Conservation (phyloP, 2,888 invertebrate genomes). For the Horisme vitalbata region DNA sequence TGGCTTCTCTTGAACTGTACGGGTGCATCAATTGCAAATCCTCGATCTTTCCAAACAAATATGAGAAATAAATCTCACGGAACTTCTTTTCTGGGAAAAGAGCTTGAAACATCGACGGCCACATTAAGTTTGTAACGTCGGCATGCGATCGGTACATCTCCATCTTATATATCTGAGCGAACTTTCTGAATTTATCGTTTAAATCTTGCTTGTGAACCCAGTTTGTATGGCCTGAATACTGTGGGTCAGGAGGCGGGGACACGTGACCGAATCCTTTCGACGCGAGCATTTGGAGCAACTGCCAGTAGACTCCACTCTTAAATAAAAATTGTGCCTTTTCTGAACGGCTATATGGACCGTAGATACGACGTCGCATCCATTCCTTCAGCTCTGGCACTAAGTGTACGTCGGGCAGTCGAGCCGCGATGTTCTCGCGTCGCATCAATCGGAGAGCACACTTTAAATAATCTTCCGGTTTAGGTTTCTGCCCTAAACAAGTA, state of each 20-base stretch:
- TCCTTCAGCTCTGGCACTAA: conserved; percentile 65
- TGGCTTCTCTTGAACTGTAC: conserved; percentile 49
- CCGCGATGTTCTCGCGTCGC: conserved; percentile 59
- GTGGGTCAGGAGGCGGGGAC: conserved; percentile 43
- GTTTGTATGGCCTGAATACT: conserved; percentile 46
- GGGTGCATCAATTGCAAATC: conserved; percentile 63
- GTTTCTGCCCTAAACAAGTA: conserved; percentile 56
- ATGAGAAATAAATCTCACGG: conserved; percentile 70
- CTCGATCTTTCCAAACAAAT: conserved; percentile 51
- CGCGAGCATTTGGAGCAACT: conserved; percentile 46
- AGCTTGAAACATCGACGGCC: conserved; percentile 69
- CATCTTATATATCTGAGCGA: conserved; percentile 48
- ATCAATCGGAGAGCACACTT: conserved; percentile 60
- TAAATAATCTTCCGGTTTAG: conserved; percentile 62
- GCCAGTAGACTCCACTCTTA: conserved; percentile 56
- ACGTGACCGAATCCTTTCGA: conserved; percentile 53
- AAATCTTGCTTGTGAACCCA: conserved; percentile 61
- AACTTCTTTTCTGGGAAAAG: conserved; percentile 70
- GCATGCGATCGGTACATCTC: conserved; percentile 57
- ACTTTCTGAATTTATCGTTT: conserved; percentile 54
- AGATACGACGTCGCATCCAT: conserved; percentile 69
- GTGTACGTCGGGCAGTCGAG: conserved; percentile 65
- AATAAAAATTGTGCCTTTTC: conserved; percentile 45
- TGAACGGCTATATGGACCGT: conserved; percentile 48
- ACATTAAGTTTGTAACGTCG: conserved; percentile 57